Conservation (phyloP, 2,797 vertebrate species). For the Amblyraja radiata region DNA sequence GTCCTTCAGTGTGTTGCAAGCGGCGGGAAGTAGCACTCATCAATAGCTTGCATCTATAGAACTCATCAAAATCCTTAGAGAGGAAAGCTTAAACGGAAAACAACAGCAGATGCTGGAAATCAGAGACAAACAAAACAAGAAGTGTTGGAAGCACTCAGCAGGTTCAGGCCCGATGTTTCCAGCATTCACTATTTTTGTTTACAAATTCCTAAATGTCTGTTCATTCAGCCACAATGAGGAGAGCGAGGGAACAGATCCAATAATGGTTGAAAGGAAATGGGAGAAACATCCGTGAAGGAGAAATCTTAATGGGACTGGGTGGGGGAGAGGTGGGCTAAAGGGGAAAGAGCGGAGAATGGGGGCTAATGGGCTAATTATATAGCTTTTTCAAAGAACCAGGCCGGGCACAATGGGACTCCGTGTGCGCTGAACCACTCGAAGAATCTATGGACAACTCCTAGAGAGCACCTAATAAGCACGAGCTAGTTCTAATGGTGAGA, state of each 20-base stretch:
- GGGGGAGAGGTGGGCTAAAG: not conserved
- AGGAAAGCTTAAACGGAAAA: too few relatives aligned
- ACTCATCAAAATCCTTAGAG: not conserved
- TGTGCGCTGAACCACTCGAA: not conserved
- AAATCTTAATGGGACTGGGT: not conserved
- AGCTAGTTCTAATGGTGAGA: not conserved
- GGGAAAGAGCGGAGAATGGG: not conserved
- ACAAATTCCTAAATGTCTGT: not conserved
- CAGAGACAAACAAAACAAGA: too few relatives aligned
- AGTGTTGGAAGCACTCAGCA: too few relatives aligned
- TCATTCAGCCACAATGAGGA: not conserved
- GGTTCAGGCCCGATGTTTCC: too few relatives aligned
- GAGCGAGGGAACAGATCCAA: not conserved
- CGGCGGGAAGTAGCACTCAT: not conserved
- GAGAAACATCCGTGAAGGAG: not conserved
- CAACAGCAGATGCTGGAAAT: too few relatives aligned
- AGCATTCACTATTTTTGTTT: too few relatives aligned
- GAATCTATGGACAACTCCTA: not conserved
- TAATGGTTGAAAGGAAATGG: not conserved
- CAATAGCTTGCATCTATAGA: not conserved
- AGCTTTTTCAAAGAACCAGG: not conserved
- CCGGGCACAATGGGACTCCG: not conserved
- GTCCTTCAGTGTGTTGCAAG: not conserved
- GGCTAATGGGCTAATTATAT: conserved; percentile 8
- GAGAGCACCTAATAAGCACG: not conserved